Conservation (phyloP, 2,797 vertebrate species). For the Ispidina lecontei region DNA sequence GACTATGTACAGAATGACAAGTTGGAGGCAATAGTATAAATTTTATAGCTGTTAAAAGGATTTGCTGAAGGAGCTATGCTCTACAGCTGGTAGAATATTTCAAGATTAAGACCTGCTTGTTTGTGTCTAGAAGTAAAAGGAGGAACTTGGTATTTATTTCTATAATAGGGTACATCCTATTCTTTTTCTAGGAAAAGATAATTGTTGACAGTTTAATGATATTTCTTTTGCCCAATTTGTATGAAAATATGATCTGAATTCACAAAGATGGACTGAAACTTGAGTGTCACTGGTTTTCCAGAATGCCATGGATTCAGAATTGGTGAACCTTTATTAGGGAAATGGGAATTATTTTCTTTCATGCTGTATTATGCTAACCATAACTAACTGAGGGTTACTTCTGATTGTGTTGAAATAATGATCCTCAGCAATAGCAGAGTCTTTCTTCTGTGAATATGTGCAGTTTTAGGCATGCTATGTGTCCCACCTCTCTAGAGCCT, state of each 20-base stretch:
- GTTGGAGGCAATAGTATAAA: neutral
- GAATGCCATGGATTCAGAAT: neutral
- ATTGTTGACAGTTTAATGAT: neutral
- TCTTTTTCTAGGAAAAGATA: neutral
- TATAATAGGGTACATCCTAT: neutral
- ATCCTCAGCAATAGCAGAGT: neutral
- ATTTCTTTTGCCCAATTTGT: accelerated
- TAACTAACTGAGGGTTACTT: neutral
- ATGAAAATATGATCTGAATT: neutral
- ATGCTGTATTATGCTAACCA: neutral
- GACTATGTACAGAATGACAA: neutral
- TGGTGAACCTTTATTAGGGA: neutral
- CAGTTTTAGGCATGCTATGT: neutral
- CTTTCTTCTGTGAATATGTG: neutral
- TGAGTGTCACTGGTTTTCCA: neutral
- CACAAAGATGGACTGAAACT: neutral
- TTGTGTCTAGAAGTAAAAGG: neutral
- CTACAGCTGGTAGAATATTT: neutral
- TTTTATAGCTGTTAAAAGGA: neutral
- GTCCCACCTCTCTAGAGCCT: neutral
- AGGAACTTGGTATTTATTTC: neutral
- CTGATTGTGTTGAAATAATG: neutral
- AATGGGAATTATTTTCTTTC: neutral
- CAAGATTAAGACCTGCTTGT: neutral
- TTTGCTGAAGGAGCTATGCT: neutral